Evolutionary conservation across 2,888 invertebrate genomes (phyloP).

Genomic region (Hirtodrosophila alboralis): DNA sequence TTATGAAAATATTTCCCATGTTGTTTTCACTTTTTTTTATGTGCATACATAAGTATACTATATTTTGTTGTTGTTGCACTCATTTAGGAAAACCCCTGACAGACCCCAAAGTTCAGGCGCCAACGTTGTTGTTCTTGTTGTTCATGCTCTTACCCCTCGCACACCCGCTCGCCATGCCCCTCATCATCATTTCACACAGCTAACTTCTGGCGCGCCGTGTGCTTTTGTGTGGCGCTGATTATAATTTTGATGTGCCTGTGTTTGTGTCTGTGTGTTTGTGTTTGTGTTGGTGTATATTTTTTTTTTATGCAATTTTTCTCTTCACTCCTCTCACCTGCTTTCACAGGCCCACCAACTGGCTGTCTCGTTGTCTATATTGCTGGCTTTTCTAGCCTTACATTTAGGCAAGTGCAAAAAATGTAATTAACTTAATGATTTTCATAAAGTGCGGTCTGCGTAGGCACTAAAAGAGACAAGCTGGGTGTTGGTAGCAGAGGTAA

Average conservation of each 20-base stretch:
- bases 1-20: conserved; percentile 82
- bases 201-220: conserved; percentile 71
- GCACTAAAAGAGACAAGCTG: conserved; percentile 7
- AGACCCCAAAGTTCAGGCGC: conserved; percentile 51
- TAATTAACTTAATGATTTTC: conserved; percentile 82
- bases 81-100: conserved; percentile 46
- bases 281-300: conserved; percentile 5
- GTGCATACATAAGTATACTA: conserved; percentile 6
- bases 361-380: conserved; percentile 19
- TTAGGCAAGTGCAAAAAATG: conserved; percentile 76
- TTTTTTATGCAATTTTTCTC: conserved; percentile 27
- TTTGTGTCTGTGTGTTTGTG: conserved; percentile 21
- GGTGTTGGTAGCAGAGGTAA: not conserved
- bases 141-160: not conserved
- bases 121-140: conserved; percentile 32
- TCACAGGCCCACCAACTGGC: conserved; percentile 18
- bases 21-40: conserved; percentile 52
- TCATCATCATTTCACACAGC: conserved; percentile 14
- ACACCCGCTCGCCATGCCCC: no score
- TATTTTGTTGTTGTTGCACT: conserved; percentile 26
- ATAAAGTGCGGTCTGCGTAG: conserved; percentile 59
- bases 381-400: conserved; percentile 50
- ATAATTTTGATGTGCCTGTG: conserved; percentile 69
- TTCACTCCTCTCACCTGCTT: conserved; percentile 1
- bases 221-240: conserved; percentile 79